phyloP scores from a whole-genome alignment of 1,140 invertebrate genomes.

The silkworm (Bombyx mori) region ASM3026992v2 NC_085121.1:10887001-10887500 shows the following conservation, averaged over 20 bases:
- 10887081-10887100: conserved; percentile 77
- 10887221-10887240: conserved; percentile 71
- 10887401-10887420: conserved; percentile 59
- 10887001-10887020: no score
- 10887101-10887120: conserved; percentile 93
- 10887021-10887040: no score
- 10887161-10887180: conserved; percentile 67
- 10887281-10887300: conserved; percentile 39
- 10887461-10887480: background rate
- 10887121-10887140: conserved; percentile 97
- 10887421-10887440: background rate
- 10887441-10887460: background rate
- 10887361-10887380: conserved; percentile 83
- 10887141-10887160: conserved; percentile 92
- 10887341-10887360: conserved; percentile 92
- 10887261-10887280: conserved; percentile 27
- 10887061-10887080: no score
- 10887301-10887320: conserved; percentile 95
- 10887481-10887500: conserved; percentile 65
- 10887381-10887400: conserved; percentile 73
- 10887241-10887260: background rate
- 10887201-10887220: conserved; percentile 95
- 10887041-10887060: no score
- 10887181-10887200: conserved; percentile 78
- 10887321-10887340: conserved; percentile 98